Percentiles rank a stretch among this genome's conserved stretches.
phyloP scores from a whole-genome alignment of 2,888 invertebrate genomes.

The Heterodera filipjevi region DNA sequence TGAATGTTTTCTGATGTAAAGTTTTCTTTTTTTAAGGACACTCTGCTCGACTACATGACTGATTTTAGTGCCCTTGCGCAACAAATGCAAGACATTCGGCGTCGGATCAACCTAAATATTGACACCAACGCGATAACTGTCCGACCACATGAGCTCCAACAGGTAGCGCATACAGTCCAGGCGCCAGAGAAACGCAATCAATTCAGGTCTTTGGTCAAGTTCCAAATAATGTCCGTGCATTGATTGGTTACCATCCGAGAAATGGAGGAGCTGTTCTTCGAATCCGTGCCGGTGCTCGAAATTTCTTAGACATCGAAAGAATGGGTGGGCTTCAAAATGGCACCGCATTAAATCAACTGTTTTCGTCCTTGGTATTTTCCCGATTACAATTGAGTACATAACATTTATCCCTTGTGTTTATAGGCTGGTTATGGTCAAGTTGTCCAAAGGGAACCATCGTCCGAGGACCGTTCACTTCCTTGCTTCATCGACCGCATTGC shows the following conservation, averaged over 20 bases:
- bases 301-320: background rate
- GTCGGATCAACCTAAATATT: constrained; percentile 11
- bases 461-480: background rate
- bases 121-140: constrained; percentile 8
- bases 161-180: background rate
- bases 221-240: constrained; percentile 15
- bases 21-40: constrained; percentile 3
- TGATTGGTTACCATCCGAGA: constrained; percentile 16
- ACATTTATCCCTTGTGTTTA: background rate
- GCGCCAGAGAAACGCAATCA: background rate
- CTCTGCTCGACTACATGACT: constrained; percentile 15
- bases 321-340: constrained; percentile 20
- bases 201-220: constrained; percentile 11
- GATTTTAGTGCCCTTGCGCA: constrained; percentile 16
- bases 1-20: background rate
- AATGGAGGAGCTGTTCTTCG: constrained; percentile 19
- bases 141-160: background rate
- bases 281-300: constrained; percentile 7
- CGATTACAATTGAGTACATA: too few species aligned
- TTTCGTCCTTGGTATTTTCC: background rate
- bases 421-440: constrained; percentile 14
- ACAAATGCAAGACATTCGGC: constrained; percentile 22
- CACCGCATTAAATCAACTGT: constrained; percentile 10
- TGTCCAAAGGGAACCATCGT: background rate
- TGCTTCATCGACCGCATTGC: constrained; percentile 12